phyloP scores from a whole-genome alignment of 2,888 invertebrate species.

The Limulus polyphemus region DNA sequence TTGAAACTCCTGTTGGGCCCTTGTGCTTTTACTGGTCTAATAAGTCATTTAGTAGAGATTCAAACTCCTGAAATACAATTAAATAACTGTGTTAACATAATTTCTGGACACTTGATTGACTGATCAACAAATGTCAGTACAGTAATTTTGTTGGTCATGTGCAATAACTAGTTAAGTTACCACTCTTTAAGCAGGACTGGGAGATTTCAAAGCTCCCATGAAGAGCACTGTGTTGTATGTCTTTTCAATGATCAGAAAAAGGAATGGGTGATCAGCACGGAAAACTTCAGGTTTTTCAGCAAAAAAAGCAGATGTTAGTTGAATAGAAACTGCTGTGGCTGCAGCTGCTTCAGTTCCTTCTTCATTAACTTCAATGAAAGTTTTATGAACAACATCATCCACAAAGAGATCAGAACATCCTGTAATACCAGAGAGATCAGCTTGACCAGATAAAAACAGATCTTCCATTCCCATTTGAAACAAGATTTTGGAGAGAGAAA shows the following conservation, averaged over 20 bases:
- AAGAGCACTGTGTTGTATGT: background rate
- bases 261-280: background rate
- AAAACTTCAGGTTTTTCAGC: background rate
- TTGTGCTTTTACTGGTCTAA: too few species aligned
- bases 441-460: background rate
- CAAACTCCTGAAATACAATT: too few species aligned
- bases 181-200: background rate
- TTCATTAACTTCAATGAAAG: background rate
- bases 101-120: too few species aligned
- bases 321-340: background rate
- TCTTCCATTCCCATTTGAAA: background rate
- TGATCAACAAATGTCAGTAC: too few species aligned
- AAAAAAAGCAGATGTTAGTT: background rate
- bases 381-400: background rate
- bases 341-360: constrained; percentile 3
- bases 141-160: too few species aligned
- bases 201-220: background rate
- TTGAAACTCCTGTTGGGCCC: too few species aligned
- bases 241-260: background rate
- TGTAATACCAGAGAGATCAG: background rate
- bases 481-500: background rate
- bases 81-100: too few species aligned
- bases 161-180: too few species aligned
- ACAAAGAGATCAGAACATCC: background rate
- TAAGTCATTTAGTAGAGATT: too few species aligned